Base-by-base conservation (phyloP, 2,888 invertebrate species). In the Phyllotreta cruciferae region DNA sequence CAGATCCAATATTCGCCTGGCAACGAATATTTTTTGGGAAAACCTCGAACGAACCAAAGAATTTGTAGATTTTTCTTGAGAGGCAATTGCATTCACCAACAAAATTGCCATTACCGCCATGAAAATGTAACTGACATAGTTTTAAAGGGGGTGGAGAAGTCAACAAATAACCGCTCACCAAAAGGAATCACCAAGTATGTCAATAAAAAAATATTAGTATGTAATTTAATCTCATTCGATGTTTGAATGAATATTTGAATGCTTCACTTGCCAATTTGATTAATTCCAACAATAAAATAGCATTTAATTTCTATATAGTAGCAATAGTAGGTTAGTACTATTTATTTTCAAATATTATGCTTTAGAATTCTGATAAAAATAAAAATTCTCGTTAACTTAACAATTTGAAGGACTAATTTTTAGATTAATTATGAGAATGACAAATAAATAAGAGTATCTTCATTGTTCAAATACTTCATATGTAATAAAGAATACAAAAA, bases 101-200 rank as follows among this genome's bases (percentile, higher is more conserved):
- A 73, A 38, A 73, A 71, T 62, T 76, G 76, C 60, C 71, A 70
- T 47, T 76, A 73, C 67, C 69, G 70, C 50, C 75, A 75, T 60
- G 76, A 73, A 54, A 60, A 55, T 14, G 24, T 39, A 6, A 50
- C 39, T 37, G 63, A 55, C 49, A 34, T 62, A 37, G 36, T 42
- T 24, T 38, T 41, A 34, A 62, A 56, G 47, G 41, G 47, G 11
- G 13, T 56, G 11, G 62, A 62, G 14, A 56, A 49, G 45, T 41
- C 60, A 45, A 37, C 24, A 52, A 37, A 11, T 52, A n/a, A 52
- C 49, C n/a, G 61, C n/a, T 9, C 61, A 10, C 49, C 14, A 41
- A 56, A 42, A 49, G 42, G 24, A 50, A 49, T 49, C 37, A 55
- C 37, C 38, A 62, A 56, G 61, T 61, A 61, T 24, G 61, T 55